Percentiles rank a stretch among this genome's conserved stretches.
Evolutionary conservation across 2,113 vertebrate species (phyloP).

Genomic region (Oncorhynchus keta): DNA sequence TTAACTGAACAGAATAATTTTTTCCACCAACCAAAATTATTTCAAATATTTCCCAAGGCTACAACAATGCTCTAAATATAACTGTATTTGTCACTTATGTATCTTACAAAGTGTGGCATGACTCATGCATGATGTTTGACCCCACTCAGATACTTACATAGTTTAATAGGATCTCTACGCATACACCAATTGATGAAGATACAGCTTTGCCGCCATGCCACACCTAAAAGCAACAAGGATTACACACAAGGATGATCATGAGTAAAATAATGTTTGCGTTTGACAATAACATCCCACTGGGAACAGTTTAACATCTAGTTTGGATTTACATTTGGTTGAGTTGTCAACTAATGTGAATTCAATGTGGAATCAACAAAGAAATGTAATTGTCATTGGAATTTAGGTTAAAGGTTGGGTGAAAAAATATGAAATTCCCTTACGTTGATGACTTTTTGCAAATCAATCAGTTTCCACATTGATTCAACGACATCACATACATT

Average conservation of each 20-base stretch:
- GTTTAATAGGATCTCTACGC: no score
- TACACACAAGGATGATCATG: no score
- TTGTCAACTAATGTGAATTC: no score
- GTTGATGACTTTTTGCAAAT: no score
- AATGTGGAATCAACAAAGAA: no score
- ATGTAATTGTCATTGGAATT: no score
- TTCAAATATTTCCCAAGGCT: background rate
- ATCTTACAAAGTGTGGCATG: background rate
- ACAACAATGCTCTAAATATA: background rate
- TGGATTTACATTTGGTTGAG: no score
- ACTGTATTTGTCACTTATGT: slow-evolving; percentile 1
- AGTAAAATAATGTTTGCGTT: background rate
- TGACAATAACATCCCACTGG: background rate
- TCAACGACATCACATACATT: no score
- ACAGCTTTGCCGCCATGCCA: slow-evolving; percentile 50
- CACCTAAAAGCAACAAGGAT: slow-evolving; percentile 35
- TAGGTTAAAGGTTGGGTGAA: no score
- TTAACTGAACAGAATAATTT: slow-evolving; percentile 1
- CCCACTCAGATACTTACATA: slow-evolving; percentile 43
- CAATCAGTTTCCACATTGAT: no score
- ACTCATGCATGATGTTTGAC: slow-evolving; percentile 2
- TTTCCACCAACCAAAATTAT: slow-evolving; percentile 31
- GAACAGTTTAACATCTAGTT: no score
- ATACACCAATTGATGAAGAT: slow-evolving; percentile 44
- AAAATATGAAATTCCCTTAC: no score